Evolutionary conservation across 1,140 invertebrate genomes (phyloP).

Genomic region (Berghia stephanieae): DNA sequence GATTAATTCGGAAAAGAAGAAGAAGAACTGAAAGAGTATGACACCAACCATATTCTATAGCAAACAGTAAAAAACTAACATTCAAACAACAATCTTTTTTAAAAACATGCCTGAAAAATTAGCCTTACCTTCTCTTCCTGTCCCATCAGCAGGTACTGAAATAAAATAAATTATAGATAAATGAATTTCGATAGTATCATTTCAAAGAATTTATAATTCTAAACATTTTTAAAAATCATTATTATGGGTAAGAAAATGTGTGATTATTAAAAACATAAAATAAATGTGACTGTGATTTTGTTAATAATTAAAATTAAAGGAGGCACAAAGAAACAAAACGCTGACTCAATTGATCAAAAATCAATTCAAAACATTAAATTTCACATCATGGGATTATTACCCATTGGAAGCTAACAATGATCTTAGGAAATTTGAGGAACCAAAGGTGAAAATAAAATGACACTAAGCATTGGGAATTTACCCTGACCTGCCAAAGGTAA

Average conservation of each 20-base stretch:
- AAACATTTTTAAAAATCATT: not conserved
- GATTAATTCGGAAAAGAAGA: too few species aligned
- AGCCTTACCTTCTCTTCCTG: constrained; percentile 31
- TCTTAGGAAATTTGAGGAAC: too few species aligned
- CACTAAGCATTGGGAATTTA: too few species aligned
- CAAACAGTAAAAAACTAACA: too few species aligned
- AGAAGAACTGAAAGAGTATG: too few species aligned
- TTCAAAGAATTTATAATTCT: not conserved
- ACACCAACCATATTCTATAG: too few species aligned
- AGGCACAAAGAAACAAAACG: not conserved
- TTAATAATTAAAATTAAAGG: not conserved
- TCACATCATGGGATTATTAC: too few species aligned
- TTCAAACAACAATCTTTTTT: not conserved
- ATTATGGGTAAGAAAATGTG: not conserved
- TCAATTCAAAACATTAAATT: not conserved
- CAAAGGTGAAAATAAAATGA: too few species aligned
- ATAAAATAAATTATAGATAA: constrained; percentile 12
- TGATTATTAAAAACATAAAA: not conserved
- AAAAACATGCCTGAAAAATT: too few species aligned
- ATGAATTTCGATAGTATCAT: too few species aligned
- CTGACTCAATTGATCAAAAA: not conserved
- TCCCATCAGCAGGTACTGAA: constrained; percentile 27
- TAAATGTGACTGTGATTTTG: not conserved
- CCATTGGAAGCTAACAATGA: too few species aligned
- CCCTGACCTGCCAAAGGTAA: too few species aligned